Evolutionary conservation across 1,140 invertebrate species (phyloP).

Genomic region (Lasaia peninsularis): DNA sequence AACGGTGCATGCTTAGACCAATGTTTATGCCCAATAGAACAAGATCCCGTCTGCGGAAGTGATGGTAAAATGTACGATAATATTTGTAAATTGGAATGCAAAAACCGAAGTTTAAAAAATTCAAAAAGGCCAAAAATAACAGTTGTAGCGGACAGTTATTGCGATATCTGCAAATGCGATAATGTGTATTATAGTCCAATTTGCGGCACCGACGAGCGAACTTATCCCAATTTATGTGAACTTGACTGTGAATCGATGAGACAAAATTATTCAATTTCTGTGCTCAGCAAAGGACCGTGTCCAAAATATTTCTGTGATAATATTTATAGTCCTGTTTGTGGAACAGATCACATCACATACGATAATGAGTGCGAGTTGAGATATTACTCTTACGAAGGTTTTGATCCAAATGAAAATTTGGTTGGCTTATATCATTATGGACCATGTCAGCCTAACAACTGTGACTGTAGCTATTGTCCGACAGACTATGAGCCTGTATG

Average conservation of each 20-base stretch:
- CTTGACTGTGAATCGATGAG: conserved; percentile 31
- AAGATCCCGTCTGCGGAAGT: conserved; percentile 29
- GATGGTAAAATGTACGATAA: conserved; percentile 31
- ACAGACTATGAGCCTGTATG: conserved; percentile 37
- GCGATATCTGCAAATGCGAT: conserved; percentile 27
- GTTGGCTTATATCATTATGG: conserved; percentile 27
- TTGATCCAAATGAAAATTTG: neutral
- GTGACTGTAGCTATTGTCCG: conserved; percentile 32
- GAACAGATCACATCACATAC: conserved; percentile 43
- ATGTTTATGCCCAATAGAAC: conserved; percentile 28
- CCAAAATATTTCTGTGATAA: conserved; percentile 39
- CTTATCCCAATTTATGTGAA: conserved; percentile 30
- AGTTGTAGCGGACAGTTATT: conserved; percentile 20
- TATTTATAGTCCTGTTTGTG: conserved; percentile 83
- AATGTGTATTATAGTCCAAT: conserved; percentile 71
- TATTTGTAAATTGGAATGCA: conserved; percentile 24
- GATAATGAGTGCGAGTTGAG: conserved; percentile 27
- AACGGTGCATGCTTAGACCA: conserved; percentile 30
- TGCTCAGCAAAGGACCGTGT: conserved; percentile 25
- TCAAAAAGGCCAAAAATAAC: conserved; percentile 18
- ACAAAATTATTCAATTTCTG: conserved; percentile 19
- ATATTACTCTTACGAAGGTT: conserved; percentile 18
- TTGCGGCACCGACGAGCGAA: conserved; percentile 79
- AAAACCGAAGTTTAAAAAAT: conserved; percentile 23
- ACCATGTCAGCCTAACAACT: conserved; percentile 22